Evolutionary conservation across 1,140 invertebrate genomes (phyloP).

Genomic region (Pseudomyrmex pallidus): DNA sequence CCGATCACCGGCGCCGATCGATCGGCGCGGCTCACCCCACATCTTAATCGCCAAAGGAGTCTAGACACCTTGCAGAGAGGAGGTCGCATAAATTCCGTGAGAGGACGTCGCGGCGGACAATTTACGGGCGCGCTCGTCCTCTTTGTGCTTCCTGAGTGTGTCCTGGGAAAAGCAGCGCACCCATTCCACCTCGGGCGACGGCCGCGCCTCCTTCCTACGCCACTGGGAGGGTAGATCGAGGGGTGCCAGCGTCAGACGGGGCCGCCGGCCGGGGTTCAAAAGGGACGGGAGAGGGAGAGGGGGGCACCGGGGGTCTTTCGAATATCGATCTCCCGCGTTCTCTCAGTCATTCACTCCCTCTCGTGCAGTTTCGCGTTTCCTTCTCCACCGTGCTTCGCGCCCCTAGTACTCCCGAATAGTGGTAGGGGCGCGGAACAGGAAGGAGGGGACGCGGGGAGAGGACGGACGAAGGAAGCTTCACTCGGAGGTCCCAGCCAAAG

Average conservation of each 20-base stretch:
- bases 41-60: constrained; percentile 52
- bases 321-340: constrained; percentile 83
- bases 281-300: constrained; percentile 55
- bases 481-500: constrained; percentile 68
- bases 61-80: constrained; percentile 53
- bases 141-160: constrained; percentile 66
- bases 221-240: constrained; percentile 73
- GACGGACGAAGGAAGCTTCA: constrained; percentile 33
- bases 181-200: constrained; percentile 58
- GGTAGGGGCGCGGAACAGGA: constrained; percentile 11
- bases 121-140: constrained; percentile 69
- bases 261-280: constrained; percentile 56
- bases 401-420: constrained; percentile 33
- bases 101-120: constrained; percentile 60
- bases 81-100: constrained; percentile 64
- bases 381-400: constrained; percentile 25
- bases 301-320: constrained; percentile 70
- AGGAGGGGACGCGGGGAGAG: neutral
- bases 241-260: constrained; percentile 58
- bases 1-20: constrained; percentile 34
- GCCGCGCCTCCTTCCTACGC: constrained; percentile 72
- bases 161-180: constrained; percentile 62
- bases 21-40: constrained; percentile 35
- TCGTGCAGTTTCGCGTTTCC: constrained; percentile 51
- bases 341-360: constrained; percentile 79